Evolutionary conservation across 2,888 invertebrate species (phyloP).

Genomic region (Eulithis testata): DNA sequence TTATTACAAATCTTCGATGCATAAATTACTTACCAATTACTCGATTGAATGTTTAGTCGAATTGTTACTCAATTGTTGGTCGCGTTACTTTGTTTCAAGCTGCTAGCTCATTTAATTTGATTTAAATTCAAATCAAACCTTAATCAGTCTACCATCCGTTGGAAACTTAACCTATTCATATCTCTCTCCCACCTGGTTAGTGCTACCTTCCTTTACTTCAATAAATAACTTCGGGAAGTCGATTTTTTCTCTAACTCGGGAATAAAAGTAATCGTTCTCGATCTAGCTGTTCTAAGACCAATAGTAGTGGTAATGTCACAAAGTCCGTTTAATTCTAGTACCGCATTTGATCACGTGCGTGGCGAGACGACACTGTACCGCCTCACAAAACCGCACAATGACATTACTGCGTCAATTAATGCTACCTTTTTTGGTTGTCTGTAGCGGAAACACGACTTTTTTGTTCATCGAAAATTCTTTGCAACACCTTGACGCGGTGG

Average conservation of each 20-base stretch:
- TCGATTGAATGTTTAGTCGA: conserved; percentile 42
- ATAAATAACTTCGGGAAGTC: neutral
- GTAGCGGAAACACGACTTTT: conserved; percentile 66
- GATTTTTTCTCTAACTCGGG: neutral
- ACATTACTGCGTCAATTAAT: conserved; percentile 45
- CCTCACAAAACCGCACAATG: conserved; percentile 66
- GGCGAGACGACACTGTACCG: conserved; percentile 50
- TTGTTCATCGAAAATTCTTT: conserved; percentile 63
- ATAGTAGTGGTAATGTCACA: conserved; percentile 25
- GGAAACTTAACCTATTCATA: no score
- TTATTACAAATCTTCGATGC: conserved; percentile 77
- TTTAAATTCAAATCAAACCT: no score
- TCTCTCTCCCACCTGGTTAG: no score
- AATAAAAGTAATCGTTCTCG: neutral
- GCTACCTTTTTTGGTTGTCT: conserved; percentile 63
- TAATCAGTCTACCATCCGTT: no score
- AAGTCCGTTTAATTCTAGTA: conserved; percentile 28
- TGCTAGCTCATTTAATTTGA: no score
- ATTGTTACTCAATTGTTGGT: neutral
- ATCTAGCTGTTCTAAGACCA: neutral
- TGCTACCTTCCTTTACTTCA: no score
- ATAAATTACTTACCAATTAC: conserved; percentile 74
- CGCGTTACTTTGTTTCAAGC: neutral
- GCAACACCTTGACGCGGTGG: conserved; percentile 62
- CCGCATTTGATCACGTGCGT: conserved; percentile 68